A percentile compares a stretch with the other conserved stretches of the same genome.
Conservation (phyloP, 2,888 invertebrate species). For the Eupithecia abbreviata region DNA sequence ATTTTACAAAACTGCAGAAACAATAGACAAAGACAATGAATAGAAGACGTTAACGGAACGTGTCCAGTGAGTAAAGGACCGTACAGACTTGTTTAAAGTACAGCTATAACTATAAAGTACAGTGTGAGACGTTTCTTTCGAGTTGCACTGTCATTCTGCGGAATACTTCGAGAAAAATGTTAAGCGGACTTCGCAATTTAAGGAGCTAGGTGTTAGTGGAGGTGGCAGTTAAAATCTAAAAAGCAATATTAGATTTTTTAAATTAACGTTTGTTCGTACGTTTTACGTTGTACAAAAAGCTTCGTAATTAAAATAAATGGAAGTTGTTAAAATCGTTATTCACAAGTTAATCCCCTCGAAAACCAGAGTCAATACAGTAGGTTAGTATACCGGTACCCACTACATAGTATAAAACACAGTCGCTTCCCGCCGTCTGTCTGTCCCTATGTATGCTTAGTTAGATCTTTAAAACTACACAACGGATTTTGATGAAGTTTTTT, state of each 20-base stretch:
- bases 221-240: background rate
- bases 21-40: background rate
- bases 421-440: too few relatives aligned
- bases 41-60: background rate
- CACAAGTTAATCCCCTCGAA: too few relatives aligned
- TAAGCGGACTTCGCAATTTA: conserved; percentile 17
- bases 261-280: too few relatives aligned
- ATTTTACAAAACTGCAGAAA: background rate
- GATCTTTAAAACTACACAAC: too few relatives aligned
- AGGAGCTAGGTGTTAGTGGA: background rate
- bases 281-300: too few relatives aligned
- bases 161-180: conserved; percentile 27
- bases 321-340: too few relatives aligned
- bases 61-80: background rate
- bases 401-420: too few relatives aligned
- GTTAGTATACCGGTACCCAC: too few relatives aligned
- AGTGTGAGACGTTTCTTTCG: background rate
- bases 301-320: too few relatives aligned
- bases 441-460: too few relatives aligned
- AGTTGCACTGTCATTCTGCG: conserved; percentile 11
- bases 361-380: too few relatives aligned
- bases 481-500: too few relatives aligned
- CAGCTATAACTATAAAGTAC: background rate
- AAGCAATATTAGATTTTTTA: background rate
- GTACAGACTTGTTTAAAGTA: background rate